Evolutionary conservation across 92 coral and sea anemone genomes (phyloP), one percentile per base, ranked within the genome.

Genomic region (Actinernus sp.): DNA sequence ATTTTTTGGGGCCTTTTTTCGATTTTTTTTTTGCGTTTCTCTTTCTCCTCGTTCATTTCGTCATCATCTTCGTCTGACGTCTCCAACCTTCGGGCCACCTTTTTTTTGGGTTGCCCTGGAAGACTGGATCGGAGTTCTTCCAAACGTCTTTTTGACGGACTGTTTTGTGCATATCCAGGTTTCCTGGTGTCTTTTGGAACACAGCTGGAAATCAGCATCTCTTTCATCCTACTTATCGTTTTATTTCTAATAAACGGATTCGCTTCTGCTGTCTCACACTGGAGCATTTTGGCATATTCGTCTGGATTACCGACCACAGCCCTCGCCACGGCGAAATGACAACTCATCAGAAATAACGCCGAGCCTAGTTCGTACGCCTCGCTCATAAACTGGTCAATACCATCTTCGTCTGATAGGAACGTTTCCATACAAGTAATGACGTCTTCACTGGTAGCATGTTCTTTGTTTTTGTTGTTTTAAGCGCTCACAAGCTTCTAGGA

Each of bases 331-430:
- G 49, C 11, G 32, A 45, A 49, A 16, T 66, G 31, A 2, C 36
- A 0, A 0, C 60, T 17, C 2, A 20, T 29, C 0, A 61, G 5
- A 22, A 66, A 66, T 34, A 66, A n/a, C 1, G 74, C 74, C 17
- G 9, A 18, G 5, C 58, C 37, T 17, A 36, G 20, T 3, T 7
- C 28, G 63, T 30, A 66, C 31, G 39, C 25, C 17, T 28, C 12
- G 28, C 51, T 61, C 59, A 52, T 66, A 9, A 17, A 0, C 1
- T 26, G 45, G 33, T 66, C 74, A n/a, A 66, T 1, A 7, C 37
- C 27, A 12, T 49, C 43, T 1, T 50, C 37, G 11, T 50, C 63
- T 0, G 14, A 2, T 9, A 60, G 49, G n/a, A 60, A 1, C 3
- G 50, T 22, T 24, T 55, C 29, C 10, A 55, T 14, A 0, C 19